Evolutionary conservation across 1,140 invertebrate genomes (phyloP).

Genomic region (Sminthurides bifidus): DNA sequence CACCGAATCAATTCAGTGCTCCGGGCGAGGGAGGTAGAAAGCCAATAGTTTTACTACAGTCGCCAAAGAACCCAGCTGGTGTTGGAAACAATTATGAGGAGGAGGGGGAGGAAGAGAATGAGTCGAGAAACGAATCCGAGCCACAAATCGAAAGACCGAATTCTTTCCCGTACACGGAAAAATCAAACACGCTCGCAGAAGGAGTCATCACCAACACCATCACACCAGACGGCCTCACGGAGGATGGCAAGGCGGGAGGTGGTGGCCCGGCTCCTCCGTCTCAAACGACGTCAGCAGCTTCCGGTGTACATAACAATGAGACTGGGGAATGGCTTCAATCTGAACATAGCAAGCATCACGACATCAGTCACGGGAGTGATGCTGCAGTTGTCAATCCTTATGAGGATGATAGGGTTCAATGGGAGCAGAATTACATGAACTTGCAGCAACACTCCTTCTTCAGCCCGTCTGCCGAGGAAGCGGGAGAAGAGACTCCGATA

Average conservation of each 20-base stretch:
- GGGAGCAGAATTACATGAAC: constrained; percentile 30
- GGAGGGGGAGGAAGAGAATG: too few relatives aligned
- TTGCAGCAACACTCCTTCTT: constrained; percentile 24
- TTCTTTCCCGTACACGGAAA: constrained; percentile 9
- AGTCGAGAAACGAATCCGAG: neutral
- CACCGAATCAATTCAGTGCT: too few relatives aligned
- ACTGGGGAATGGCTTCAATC: constrained; percentile 22
- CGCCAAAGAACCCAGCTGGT: too few relatives aligned
- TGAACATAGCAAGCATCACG: constrained; percentile 11
- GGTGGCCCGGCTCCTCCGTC: too few relatives aligned
- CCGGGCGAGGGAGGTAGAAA: too few relatives aligned
- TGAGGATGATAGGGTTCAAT: constrained; percentile 8
- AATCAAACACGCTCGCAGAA: constrained; percentile 18
- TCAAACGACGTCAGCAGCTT: neutral
- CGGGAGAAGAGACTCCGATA: neutral
- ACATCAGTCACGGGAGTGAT: constrained; percentile 8
- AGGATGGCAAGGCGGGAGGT: too few relatives aligned
- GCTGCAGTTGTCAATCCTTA: neutral
- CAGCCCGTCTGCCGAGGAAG: neutral
- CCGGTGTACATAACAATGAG: neutral
- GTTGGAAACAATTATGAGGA: too few relatives aligned
- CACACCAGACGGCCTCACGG: too few relatives aligned
- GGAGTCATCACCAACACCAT: constrained; percentile 6
- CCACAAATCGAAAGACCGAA: constrained; percentile 22
- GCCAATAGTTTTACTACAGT: too few relatives aligned